Conservation (phyloP, 1,140 invertebrate species). For the Thereuonema tuberculata region DNA sequence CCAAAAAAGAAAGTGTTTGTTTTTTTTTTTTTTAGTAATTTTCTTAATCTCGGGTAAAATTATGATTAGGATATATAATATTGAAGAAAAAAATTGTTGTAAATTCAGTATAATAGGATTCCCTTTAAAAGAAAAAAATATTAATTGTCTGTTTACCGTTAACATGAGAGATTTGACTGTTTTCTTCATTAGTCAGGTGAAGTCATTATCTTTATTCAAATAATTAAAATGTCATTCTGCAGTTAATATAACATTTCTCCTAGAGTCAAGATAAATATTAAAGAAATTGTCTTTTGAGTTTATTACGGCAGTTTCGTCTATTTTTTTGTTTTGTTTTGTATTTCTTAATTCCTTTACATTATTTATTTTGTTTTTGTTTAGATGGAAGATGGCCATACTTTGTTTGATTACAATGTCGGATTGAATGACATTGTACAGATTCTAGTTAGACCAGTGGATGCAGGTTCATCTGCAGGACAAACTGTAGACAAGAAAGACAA, state of each 20-base stretch:
- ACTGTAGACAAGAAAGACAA: too few relatives aligned
- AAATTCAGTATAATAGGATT: too few relatives aligned
- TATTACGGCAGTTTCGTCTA: not conserved
- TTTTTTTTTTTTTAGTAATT: too few relatives aligned
- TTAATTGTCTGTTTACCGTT: too few relatives aligned
- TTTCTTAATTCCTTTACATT: not conserved
- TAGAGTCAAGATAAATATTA: not conserved
- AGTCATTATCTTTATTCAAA: not conserved
- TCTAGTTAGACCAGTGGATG: constrained; percentile 35
- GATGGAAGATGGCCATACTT: constrained; percentile 55
- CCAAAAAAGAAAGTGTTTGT: too few relatives aligned
- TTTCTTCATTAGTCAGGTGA: too few relatives aligned
- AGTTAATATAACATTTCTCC: not conserved
- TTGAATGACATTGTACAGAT: constrained; percentile 66
- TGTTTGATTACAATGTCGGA: constrained; percentile 64
- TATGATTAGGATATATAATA: too few relatives aligned
- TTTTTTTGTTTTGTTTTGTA: not conserved
- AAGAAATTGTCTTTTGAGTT: not conserved
- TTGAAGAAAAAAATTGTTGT: too few relatives aligned
- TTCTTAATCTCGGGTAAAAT: too few relatives aligned
- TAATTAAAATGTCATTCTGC: not conserved
- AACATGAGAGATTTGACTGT: too few relatives aligned
- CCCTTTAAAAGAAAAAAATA: too few relatives aligned
- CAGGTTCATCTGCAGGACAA: too few relatives aligned
- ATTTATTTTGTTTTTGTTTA: constrained; percentile 33